phyloP scores from a whole-genome alignment of 2,888 invertebrate species.

The Phasia obesa region DNA sequence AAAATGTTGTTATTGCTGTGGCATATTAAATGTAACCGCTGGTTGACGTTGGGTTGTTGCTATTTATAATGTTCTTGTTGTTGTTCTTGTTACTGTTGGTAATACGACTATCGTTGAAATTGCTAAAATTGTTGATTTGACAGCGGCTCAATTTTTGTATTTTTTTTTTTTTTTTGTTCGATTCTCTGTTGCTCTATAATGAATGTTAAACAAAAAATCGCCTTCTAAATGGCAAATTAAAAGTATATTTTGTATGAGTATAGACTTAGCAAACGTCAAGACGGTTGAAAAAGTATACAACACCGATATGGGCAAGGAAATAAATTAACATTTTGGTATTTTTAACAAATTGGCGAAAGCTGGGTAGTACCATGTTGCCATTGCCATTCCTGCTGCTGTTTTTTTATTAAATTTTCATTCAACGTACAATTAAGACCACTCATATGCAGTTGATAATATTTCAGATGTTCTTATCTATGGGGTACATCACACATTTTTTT shows the following conservation, averaged over 20 bases:
- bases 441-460: slow-evolving; percentile 58
- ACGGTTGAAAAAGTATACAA: background rate
- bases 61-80: slow-evolving; percentile 23
- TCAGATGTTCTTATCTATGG: slow-evolving; percentile 65
- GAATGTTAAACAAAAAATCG: slow-evolving; percentile 45
- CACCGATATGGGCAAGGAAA: slow-evolving; percentile 47
- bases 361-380: slow-evolving; percentile 33
- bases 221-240: slow-evolving; percentile 63
- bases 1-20: slow-evolving; percentile 69
- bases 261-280: background rate
- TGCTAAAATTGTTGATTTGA: slow-evolving; percentile 71
- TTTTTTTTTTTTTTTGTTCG: background rate
- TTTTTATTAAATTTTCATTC: slow-evolving; percentile 31
- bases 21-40: slow-evolving; percentile 70
- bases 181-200: slow-evolving; percentile 22
- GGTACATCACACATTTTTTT: slow-evolving; percentile 57
- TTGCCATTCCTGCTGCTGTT: slow-evolving; percentile 8
- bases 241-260: background rate
- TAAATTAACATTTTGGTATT: slow-evolving; percentile 59
- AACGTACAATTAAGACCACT: slow-evolving; percentile 52
- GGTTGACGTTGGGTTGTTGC: slow-evolving; percentile 53
- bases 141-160: slow-evolving; percentile 73
- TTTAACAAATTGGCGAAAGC: slow-evolving; percentile 70
- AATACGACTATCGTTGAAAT: slow-evolving; percentile 58
- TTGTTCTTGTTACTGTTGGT: slow-evolving; percentile 55